Evolutionary conservation across 92 coral and sea anemone genomes (phyloP), one percentile per base, ranked within the genome.

Genomic region (Paragorgia papillata): DNA sequence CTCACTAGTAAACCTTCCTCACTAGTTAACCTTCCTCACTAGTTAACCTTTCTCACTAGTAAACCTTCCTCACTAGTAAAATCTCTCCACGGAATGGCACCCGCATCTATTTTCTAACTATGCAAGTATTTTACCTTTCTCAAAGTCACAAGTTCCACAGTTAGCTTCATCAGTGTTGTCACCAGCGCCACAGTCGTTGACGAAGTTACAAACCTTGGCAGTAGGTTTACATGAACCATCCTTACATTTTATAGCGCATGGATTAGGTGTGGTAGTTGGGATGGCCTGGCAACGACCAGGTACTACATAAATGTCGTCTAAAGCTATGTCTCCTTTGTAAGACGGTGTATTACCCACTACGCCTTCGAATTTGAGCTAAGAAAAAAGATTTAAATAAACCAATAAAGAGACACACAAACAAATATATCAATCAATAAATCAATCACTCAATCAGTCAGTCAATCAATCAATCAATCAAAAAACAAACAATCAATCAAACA

Each of bases 121-220:
- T n/a, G n/a, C n/a, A n/a, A n/a, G n/a, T n/a, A n/a, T n/a, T n/a
- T n/a, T n/a, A n/a, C 98, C 98, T 84, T 78, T 62, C 73, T 94
- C 97, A 80, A 94, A 94, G 31, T 85, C 78, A 59, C 98, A 94
- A 35, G 85, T 83, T 12, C 94, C 98, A 51, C 98, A 94, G 64
- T 84, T 69, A 62, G 41, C 51, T 43, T 94, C 98, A 39, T 94
- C 98, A 1, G 78, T 81, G 80, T 90, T 79, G 56, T 94, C 98
- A 7, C 89, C 89, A n/a, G 48, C 20, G 6, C 97, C 97, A 61
- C 98, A 94, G 77, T 94, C 97, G 44, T 86, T 88, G 8, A 86
- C 88, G 69, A 94, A 94, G 89, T 94, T 97, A 54, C 98, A 94
- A 15, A 94, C 87, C 51, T 87, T 84, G 57, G 70, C 56, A 24